Evolutionary conservation across 2,888 invertebrate species (phyloP).

Genomic region (Cabera pusaria): DNA sequence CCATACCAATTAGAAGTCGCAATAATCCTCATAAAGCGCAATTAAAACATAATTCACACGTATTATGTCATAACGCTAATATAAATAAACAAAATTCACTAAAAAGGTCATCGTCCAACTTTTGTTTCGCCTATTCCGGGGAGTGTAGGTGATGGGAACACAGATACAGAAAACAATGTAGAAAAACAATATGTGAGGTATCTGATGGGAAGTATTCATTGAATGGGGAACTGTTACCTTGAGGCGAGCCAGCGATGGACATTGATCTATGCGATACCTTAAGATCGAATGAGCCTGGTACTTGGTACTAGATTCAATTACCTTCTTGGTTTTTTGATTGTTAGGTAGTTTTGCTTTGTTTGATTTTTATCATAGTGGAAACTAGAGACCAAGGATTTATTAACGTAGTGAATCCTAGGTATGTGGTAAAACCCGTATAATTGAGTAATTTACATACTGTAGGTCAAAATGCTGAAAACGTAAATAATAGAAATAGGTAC

Average conservation of each 20-base stretch:
- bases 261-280: conserved; percentile 4
- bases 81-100: conserved; percentile 22
- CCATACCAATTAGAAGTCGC: conserved; percentile 10
- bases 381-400: too few species aligned
- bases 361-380: too few species aligned
- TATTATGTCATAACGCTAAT: conserved; percentile 27
- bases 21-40: conserved; percentile 7
- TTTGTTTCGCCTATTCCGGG: conserved; percentile 8
- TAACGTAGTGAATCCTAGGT: too few species aligned
- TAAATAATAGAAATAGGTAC: too few species aligned
- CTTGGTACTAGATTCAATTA: too few species aligned
- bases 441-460: too few species aligned
- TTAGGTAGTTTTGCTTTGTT: too few species aligned
- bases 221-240: conserved; percentile 38
- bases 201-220: conserved; percentile 38
- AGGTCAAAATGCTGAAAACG: too few species aligned
- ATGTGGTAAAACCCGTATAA: too few species aligned
- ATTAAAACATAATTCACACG: conserved; percentile 24
- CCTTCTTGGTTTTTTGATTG: too few species aligned
- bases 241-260: conserved; percentile 35
- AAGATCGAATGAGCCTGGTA: too few species aligned
- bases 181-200: conserved; percentile 26
- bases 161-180: conserved; percentile 20
- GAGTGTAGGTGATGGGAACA: not conserved
- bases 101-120: conserved; percentile 19